Percentiles rank a stretch among this genome's conserved stretches.
phyloP scores from a whole-genome alignment of 2,797 vertebrate species.

The Adrianichthys oophorus region DNA sequence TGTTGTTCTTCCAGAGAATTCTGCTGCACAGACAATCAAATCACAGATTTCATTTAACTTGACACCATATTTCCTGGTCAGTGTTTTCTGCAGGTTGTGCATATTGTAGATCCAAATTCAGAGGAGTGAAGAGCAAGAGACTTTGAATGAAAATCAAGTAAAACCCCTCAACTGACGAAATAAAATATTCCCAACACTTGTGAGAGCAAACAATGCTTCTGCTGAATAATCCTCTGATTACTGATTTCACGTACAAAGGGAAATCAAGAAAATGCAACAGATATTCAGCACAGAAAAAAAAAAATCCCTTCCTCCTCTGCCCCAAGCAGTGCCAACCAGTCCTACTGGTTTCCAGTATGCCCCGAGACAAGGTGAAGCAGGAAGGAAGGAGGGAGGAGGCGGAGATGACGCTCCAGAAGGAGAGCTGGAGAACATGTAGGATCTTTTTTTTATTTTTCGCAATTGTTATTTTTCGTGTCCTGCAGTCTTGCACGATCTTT shows the following conservation, averaged over 20 bases:
- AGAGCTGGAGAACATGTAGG: constrained; percentile 25
- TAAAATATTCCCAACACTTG: no score
- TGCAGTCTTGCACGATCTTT: constrained; percentile 1
- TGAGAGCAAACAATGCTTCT: background rate
- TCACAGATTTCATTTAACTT: no score
- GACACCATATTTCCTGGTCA: no score
- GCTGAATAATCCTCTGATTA: background rate
- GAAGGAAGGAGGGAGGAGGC: constrained; percentile 13
- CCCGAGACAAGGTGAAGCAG: constrained; percentile 49
- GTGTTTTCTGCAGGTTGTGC: no score
- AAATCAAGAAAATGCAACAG: constrained; percentile 18
- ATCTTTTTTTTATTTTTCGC: constrained; percentile 12
- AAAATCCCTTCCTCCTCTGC: constrained; percentile 21
- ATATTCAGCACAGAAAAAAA: constrained; percentile 26
- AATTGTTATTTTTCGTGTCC: constrained; percentile 11
- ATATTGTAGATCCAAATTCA: no score
- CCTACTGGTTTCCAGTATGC: constrained; percentile 72
- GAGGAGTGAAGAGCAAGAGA: no score
- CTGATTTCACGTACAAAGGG: constrained; percentile 11
- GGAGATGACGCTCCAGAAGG: constrained; percentile 8
- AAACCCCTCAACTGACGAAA: no score
- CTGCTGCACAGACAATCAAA: no score
- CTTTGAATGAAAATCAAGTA: no score
- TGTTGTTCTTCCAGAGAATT: no score
- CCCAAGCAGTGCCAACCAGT: constrained; percentile 70